These are phyloP conservation scores for Megathymus violae DNA, from an alignment of 1,140 invertebrate genomes.

Conservation along the genomic window DNA sequence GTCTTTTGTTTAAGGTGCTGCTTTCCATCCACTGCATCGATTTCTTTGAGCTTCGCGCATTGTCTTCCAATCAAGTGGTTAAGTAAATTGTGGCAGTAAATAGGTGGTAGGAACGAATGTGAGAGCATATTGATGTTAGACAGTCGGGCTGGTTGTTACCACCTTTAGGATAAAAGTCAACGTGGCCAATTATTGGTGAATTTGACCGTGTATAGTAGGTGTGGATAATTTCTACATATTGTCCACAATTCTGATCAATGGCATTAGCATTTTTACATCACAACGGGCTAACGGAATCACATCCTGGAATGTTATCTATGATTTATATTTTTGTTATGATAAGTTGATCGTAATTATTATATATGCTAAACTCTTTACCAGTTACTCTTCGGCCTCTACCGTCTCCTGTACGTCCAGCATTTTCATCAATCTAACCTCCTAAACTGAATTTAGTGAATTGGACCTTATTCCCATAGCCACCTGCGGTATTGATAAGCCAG, in stretches of 20 bases:
- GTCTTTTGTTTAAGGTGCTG: constrained; percentile 32
- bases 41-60: constrained; percentile 41
- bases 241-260: background rate
- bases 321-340: background rate
- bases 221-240: constrained; percentile 19
- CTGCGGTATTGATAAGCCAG: constrained; percentile 59
- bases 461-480: constrained; percentile 82
- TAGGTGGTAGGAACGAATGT: constrained; percentile 85
- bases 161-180: constrained; percentile 92
- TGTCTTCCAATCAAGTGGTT: constrained; percentile 48
- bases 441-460: constrained; percentile 95
- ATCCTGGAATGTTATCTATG: background rate
- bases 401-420: constrained; percentile 79
- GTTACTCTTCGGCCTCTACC: background rate
- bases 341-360: background rate
- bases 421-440: constrained; percentile 95
- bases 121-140: constrained; percentile 84
- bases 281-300: constrained; percentile 21
- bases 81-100: constrained; percentile 78
- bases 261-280: constrained; percentile 3
- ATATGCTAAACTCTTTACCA: background rate
- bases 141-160: constrained; percentile 83
- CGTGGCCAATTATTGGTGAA: constrained; percentile 7
- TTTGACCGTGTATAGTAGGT: background rate
- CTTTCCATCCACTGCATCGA: constrained; percentile 47